These are phyloP conservation scores for Eristalinus aeneus DNA, from an alignment of 2,888 invertebrate species.

Conservation along the genomic window DNA sequence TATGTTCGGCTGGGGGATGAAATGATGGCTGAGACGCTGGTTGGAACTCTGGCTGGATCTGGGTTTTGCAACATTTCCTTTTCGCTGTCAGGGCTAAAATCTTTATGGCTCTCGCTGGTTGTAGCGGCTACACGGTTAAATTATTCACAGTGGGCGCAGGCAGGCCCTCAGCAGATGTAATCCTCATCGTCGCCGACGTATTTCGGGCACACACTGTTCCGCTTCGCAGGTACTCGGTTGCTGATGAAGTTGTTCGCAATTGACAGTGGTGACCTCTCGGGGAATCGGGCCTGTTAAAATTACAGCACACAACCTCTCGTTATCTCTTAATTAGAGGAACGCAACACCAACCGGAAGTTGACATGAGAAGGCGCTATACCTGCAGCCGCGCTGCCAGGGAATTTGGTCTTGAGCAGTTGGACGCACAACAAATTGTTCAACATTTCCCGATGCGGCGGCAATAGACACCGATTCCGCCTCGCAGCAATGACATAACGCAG, in stretches of 20 bases:
- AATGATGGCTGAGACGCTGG: not conserved
- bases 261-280: slow-evolving; percentile 1
- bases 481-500: slow-evolving; percentile 65
- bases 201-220: not conserved
- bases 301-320: slow-evolving; percentile 57
- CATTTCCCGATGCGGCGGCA: slow-evolving; percentile 46
- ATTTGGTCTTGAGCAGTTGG: slow-evolving; percentile 48
- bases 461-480: slow-evolving; percentile 58
- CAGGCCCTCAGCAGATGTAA: not conserved
- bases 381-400: slow-evolving; percentile 46
- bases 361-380: slow-evolving; percentile 60
- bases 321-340: slow-evolving; percentile 63
- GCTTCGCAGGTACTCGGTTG: not conserved
- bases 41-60: not conserved
- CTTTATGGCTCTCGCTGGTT: not conserved
- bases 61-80: slow-evolving; percentile 9
- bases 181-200: no score
- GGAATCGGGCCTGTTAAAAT: slow-evolving; percentile 48
- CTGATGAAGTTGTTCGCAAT: slow-evolving; percentile 15
- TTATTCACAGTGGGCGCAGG: not conserved
- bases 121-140: not conserved
- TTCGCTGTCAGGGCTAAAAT: slow-evolving; percentile 6
- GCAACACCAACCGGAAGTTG: slow-evolving; percentile 59
- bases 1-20: not conserved
- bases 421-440: slow-evolving; percentile 60